Evolutionary conservation across 1,140 invertebrate species (phyloP).

Genomic region (Penaeus chinensis): DNA sequence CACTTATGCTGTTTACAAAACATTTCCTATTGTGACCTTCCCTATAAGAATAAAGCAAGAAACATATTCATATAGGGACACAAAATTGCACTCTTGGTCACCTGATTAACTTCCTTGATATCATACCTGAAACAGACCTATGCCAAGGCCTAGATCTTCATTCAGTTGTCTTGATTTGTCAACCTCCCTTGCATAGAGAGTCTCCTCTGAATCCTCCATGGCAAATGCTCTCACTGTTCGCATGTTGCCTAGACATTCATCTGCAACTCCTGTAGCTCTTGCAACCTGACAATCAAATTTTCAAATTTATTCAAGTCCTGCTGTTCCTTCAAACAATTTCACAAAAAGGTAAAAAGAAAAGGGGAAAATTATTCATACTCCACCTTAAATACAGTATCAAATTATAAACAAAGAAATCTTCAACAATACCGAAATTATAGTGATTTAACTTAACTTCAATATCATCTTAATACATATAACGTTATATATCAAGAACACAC

Average conservation of each 20-base stretch:
- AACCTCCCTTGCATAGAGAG: constrained; percentile 81
- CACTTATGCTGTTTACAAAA: too few relatives aligned
- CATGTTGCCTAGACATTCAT: constrained; percentile 93
- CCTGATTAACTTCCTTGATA: constrained; percentile 72
- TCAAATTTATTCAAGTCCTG: neutral
- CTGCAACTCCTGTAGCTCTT: constrained; percentile 85
- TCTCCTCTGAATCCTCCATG: constrained; percentile 86
- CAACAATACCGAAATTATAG: neutral
- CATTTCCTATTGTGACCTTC: too few relatives aligned
- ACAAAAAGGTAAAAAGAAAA: neutral
- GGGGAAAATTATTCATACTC: neutral
- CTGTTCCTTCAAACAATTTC: neutral
- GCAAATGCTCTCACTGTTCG: constrained; percentile 92
- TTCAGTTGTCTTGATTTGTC: constrained; percentile 79
- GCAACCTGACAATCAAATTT: constrained; percentile 74
- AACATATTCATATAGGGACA: too few relatives aligned
- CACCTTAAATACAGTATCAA: neutral
- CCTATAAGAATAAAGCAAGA: too few relatives aligned
- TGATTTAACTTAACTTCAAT: neutral
- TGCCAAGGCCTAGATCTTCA: constrained; percentile 86
- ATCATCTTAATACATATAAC: neutral
- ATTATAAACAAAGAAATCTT: neutral
- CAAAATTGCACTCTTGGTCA: constrained; percentile 66
- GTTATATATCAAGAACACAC: constrained; percentile 67
- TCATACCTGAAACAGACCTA: constrained; percentile 83